Evolutionary conservation across 2,888 invertebrate species (phyloP).

Genomic region (Heteromurus nitidus): DNA sequence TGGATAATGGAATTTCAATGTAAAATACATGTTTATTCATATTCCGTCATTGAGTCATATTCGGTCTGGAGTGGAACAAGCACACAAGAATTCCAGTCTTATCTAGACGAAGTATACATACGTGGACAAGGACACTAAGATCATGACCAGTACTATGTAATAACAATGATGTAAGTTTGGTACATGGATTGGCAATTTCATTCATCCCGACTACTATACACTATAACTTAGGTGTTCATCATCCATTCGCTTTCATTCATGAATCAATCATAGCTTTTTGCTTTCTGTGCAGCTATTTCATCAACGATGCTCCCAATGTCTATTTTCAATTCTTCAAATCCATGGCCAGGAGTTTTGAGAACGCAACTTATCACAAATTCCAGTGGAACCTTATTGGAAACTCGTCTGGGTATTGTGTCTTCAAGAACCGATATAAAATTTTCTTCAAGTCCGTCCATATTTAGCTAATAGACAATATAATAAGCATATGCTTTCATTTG

Average conservation of each 20-base stretch:
- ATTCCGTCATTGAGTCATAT: no score
- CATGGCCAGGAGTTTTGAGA: constrained; percentile 78
- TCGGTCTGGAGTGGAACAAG: no score
- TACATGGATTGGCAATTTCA: no score
- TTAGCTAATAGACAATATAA: constrained; percentile 78
- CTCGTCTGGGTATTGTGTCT: constrained; percentile 76
- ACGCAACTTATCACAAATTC: constrained; percentile 82
- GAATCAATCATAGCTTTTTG: not conserved
- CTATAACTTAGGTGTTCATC: no score
- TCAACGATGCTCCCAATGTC: constrained; percentile 75
- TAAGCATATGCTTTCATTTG: constrained; percentile 24
- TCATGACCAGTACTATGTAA: no score
- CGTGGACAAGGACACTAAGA: no score
- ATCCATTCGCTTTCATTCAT: not conserved
- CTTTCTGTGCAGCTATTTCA: constrained; percentile 11
- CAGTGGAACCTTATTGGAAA: constrained; percentile 57
- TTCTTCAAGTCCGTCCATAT: constrained; percentile 85
- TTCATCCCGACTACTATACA: no score
- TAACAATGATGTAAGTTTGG: no score
- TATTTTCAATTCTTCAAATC: constrained; percentile 81
- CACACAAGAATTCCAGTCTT: no score
- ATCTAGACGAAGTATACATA: no score
- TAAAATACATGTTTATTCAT: no score
- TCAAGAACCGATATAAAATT: constrained; percentile 83
- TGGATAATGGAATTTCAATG: no score